Percentiles rank a stretch among this genome's conserved stretches.
Conservation (phyloP, 1,140 invertebrate genomes). For the Prorops nasuta region DNA sequence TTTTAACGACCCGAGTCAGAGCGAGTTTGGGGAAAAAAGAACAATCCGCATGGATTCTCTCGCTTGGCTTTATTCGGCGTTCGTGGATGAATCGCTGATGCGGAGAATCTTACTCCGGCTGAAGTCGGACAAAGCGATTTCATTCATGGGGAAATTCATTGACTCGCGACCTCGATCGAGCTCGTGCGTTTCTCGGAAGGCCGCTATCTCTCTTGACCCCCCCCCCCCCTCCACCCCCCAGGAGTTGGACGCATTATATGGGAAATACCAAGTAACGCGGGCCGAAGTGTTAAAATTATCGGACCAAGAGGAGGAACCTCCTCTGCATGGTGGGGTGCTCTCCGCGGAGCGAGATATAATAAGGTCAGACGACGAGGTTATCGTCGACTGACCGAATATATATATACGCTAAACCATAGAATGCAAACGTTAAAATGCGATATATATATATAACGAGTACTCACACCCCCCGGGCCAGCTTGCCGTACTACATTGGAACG, state of each 20-base stretch:
- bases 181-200: neutral
- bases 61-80: no score
- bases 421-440: neutral
- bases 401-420: no score
- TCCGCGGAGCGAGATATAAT: slow-evolving; percentile 38
- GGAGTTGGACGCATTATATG: neutral
- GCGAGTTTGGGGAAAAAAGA: no score
- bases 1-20: no score
- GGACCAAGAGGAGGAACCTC: neutral
- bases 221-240: neutral
- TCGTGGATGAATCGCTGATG: no score
- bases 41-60: no score
- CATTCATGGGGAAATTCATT: slow-evolving; percentile 37
- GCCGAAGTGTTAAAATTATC: neutral
- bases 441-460: neutral
- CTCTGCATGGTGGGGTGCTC: neutral
- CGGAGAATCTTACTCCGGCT: no score
- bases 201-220: neutral
- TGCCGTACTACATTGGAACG: no score
- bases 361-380: slow-evolving; percentile 47
- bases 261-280: neutral
- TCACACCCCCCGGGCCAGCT: no score
- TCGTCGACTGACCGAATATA: slow-evolving; percentile 40
- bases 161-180: slow-evolving; percentile 23
- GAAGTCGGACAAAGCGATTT: no score